Evolutionary conservation across 2,888 invertebrate species (phyloP).

Genomic region (Apomyelois bistriatella): DNA sequence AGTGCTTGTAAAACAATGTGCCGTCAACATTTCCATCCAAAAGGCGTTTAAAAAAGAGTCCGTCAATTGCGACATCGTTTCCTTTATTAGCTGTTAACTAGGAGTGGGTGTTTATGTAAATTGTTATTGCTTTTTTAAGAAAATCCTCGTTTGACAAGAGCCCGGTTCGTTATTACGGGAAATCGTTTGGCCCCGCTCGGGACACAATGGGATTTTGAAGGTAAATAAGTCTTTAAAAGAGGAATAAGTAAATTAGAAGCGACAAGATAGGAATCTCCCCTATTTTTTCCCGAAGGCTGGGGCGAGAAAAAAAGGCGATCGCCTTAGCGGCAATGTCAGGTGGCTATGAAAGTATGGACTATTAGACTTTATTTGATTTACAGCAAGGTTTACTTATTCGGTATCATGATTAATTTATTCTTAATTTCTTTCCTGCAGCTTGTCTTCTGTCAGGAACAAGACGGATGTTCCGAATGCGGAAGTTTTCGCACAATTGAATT

Average conservation of each 20-base stretch:
- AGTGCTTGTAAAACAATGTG: slow-evolving; percentile 66
- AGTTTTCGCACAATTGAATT: no score
- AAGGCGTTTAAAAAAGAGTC: slow-evolving; percentile 62
- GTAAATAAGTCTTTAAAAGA: slow-evolving; percentile 88
- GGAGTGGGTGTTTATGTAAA: slow-evolving; percentile 77
- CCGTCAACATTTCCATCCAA: slow-evolving; percentile 70
- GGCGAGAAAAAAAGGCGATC: slow-evolving; percentile 74
- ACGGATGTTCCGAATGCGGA: no score
- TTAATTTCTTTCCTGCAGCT: no score
- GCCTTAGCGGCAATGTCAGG: slow-evolving; percentile 55
- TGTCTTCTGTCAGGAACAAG: no score
- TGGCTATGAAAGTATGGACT: slow-evolving; percentile 23
- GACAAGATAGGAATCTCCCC: slow-evolving; percentile 88
- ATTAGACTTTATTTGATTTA: no score
- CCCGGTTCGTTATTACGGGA: slow-evolving; percentile 63
- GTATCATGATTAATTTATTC: no score
- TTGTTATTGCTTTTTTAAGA: slow-evolving; percentile 79
- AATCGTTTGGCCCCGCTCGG: slow-evolving; percentile 59
- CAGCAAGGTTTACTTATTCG: no score
- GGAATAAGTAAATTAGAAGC: slow-evolving; percentile 90
- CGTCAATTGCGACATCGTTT: slow-evolving; percentile 74
- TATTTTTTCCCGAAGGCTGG: slow-evolving; percentile 73
- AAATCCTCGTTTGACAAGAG: slow-evolving; percentile 75
- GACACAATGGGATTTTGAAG: slow-evolving; percentile 80
- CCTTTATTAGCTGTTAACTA: slow-evolving; percentile 80